Conservation (phyloP, 1,140 invertebrate genomes). For the Schmidtea mediterranea region DNA sequence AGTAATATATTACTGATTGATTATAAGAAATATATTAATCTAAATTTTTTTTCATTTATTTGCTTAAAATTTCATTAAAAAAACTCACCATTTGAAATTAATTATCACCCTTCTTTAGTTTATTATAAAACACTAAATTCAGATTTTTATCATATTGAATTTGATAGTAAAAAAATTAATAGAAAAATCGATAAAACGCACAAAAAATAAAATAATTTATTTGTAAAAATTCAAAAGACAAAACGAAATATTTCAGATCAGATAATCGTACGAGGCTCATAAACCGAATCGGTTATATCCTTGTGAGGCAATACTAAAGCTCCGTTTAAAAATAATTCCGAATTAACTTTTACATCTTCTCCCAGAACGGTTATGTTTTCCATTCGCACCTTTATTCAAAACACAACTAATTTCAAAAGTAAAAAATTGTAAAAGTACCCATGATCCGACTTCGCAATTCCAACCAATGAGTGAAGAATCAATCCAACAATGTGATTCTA, state of each 20-base stretch:
- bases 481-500: slow-evolving; percentile 78
- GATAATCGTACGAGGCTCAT: slow-evolving; percentile 95
- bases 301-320: slow-evolving; percentile 92
- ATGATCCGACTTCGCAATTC: slow-evolving; percentile 68
- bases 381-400: slow-evolving; percentile 35
- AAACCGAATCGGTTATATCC: slow-evolving; percentile 65
- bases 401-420: neutral
- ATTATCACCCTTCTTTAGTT: too few relatives aligned
- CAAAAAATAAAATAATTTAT: too few relatives aligned
- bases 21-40: too few relatives aligned
- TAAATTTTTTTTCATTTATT: too few relatives aligned
- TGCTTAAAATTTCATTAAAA: too few relatives aligned
- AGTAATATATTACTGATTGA: too few relatives aligned
- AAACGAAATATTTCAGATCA: slow-evolving; percentile 20
- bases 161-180: too few relatives aligned
- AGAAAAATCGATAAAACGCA: too few relatives aligned
- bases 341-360: slow-evolving; percentile 91
- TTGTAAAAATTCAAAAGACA: too few relatives aligned
- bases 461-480: slow-evolving; percentile 83
- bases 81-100: too few relatives aligned
- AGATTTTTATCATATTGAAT: too few relatives aligned
- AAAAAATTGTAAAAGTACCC: slow-evolving; percentile 33
- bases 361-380: slow-evolving; percentile 87
- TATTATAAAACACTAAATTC: too few relatives aligned
- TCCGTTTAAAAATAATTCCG: slow-evolving; percentile 91